phyloP scores from a whole-genome alignment of 2,888 invertebrate genomes.

The Drosophila melanosoma region DNA sequence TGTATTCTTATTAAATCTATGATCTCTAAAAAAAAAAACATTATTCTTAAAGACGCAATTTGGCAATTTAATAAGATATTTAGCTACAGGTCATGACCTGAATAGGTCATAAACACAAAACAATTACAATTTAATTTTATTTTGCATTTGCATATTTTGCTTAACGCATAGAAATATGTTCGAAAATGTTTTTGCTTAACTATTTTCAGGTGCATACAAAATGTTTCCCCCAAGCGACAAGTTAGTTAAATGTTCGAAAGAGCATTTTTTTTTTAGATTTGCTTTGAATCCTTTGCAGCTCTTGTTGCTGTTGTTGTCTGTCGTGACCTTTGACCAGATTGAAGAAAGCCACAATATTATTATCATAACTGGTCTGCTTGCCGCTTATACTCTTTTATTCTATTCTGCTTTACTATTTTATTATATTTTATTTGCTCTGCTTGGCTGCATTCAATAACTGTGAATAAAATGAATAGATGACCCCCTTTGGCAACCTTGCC shows the following conservation, averaged over 20 bases:
- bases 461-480: conserved; percentile 65
- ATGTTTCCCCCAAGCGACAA: neutral
- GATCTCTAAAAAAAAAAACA: neutral
- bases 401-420: conserved; percentile 46
- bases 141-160: neutral
- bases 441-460: conserved; percentile 70
- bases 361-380: conserved; percentile 19
- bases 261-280: conserved; percentile 4
- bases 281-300: conserved; percentile 9
- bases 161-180: neutral
- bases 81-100: neutral
- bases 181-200: neutral
- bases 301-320: conserved; percentile 3
- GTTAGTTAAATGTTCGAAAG: neutral
- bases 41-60: neutral
- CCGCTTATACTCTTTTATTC: neutral
- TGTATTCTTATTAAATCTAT: neutral
- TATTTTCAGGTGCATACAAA: neutral
- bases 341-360: conserved; percentile 32
- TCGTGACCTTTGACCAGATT: conserved; percentile 28
- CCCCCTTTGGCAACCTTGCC: conserved; percentile 57
- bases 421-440: conserved; percentile 65
- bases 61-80: neutral
- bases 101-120: neutral
- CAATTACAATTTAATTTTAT: neutral